These are phyloP conservation scores for Abrostola triplasia DNA, from an alignment of 2,888 invertebrate genomes.

Conservation along the genomic window DNA sequence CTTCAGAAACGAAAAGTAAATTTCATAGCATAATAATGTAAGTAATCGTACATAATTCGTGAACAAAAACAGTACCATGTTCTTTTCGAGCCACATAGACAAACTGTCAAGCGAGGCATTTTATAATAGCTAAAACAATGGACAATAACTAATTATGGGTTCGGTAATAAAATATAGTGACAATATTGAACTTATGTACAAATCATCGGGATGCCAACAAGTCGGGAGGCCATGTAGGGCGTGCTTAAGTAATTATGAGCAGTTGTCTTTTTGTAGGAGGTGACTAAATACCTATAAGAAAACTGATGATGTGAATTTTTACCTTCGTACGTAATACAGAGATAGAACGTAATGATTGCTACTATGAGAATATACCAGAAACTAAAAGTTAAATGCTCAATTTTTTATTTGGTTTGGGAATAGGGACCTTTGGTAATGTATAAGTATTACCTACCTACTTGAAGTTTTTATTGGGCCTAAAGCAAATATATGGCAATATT, in stretches of 20 bases:
- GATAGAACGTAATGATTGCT: constrained; percentile 41
- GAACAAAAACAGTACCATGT: constrained; percentile 39
- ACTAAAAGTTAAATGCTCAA: no score
- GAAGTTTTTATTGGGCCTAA: no score
- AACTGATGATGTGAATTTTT: constrained; percentile 38
- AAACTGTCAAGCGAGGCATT: constrained; percentile 51
- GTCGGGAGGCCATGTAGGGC: constrained; percentile 64
- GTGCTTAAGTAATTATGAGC: constrained; percentile 69
- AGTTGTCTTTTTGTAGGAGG: constrained; percentile 66
- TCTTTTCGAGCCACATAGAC: constrained; percentile 35
- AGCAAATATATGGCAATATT: no score
- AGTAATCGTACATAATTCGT: constrained; percentile 9
- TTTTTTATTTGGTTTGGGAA: no score
- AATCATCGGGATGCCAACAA: constrained; percentile 77
- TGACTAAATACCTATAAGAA: constrained; percentile 62
- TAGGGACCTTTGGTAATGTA: no score
- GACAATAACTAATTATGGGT: constrained; percentile 68
- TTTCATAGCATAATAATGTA: constrained; percentile 7
- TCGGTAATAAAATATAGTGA: constrained; percentile 64
- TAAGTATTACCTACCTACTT: no score
- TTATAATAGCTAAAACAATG: constrained; percentile 62
- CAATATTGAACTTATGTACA: constrained; percentile 73
- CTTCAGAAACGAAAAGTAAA: constrained; percentile 10
- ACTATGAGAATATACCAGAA: no score
- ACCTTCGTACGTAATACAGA: constrained; percentile 27